Conservation (phyloP, 23 tunicate species). For the Trididemnum nubilum region DNA sequence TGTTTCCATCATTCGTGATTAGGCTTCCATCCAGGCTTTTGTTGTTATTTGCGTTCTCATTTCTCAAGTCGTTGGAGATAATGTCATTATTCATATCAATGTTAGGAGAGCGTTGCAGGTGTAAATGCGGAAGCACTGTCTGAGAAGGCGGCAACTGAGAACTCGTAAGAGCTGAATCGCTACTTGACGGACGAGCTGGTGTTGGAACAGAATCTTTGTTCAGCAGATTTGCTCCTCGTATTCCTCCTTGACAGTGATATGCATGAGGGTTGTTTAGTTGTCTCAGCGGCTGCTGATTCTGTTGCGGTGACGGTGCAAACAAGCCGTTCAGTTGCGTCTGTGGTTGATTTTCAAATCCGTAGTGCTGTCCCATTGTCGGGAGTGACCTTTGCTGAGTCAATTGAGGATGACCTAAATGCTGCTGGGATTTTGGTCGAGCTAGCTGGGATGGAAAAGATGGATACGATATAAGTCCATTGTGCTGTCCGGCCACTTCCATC, state of each 20-base stretch:
- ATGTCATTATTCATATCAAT: background rate
- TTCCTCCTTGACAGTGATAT: background rate
- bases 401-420: slow-evolving; percentile 45
- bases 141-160: slow-evolving; percentile 2
- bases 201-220: slow-evolving; percentile 19
- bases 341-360: slow-evolving; percentile 24
- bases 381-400: slow-evolving; percentile 59
- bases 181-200: slow-evolving; percentile 46
- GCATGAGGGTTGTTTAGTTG: background rate
- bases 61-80: slow-evolving; percentile 11
- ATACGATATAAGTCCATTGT: slow-evolving; percentile 27
- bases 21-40: slow-evolving; percentile 38
- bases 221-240: slow-evolving; percentile 4
- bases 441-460: slow-evolving; percentile 38
- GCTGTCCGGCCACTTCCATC: slow-evolving; percentile 60
- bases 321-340: background rate
- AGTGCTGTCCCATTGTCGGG: slow-evolving; percentile 46
- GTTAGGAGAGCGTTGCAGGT: background rate
- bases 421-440: slow-evolving; percentile 21
- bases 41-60: slow-evolving; percentile 61
- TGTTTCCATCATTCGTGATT: slow-evolving; percentile 46
- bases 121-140: background rate
- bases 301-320: background rate
- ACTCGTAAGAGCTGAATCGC: slow-evolving; percentile 33
- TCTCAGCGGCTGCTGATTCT: background rate